Evolutionary conservation across 2,888 invertebrate genomes (phyloP).

Genomic region (Halictus ligatus): DNA sequence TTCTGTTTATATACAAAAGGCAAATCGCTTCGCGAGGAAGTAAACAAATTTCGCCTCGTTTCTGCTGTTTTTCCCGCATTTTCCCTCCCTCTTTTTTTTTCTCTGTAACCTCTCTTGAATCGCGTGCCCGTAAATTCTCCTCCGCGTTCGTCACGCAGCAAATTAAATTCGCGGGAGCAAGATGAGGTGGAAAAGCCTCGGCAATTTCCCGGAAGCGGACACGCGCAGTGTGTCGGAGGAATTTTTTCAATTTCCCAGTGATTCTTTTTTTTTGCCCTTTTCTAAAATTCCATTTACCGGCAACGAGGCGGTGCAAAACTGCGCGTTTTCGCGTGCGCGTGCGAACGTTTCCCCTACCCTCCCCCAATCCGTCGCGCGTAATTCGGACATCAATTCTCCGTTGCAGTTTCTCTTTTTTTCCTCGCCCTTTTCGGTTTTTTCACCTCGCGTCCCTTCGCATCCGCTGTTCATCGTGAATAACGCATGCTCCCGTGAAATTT

Average conservation of each 20-base stretch:
- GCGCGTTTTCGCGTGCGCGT: background rate
- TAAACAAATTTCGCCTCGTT: background rate
- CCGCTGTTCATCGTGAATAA: background rate
- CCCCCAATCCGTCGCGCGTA: constrained; percentile 1
- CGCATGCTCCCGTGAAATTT: constrained; percentile 44
- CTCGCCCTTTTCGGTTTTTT: background rate
- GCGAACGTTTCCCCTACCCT: constrained; percentile 12
- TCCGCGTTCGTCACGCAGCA: background rate
- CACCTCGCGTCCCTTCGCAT: background rate
- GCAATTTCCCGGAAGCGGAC: too few relatives aligned
- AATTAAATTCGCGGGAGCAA: constrained; percentile 17
- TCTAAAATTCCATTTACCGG: constrained; percentile 42
- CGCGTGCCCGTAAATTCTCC: background rate
- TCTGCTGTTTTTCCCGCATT: background rate
- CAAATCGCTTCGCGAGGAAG: background rate
- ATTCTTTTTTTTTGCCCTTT: background rate
- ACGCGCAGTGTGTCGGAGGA: background rate
- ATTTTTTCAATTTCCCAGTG: constrained; percentile 18
- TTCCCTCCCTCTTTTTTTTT: background rate
- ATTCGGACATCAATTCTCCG: constrained; percentile 52
- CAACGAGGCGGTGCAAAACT: constrained; percentile 28
- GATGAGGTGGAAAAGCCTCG: background rate
- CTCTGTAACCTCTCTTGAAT: background rate
- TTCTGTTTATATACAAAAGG: background rate
- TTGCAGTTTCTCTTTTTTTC: constrained; percentile 16